Evolutionary conservation across 2,113 vertebrate species (phyloP), one percentile per base, ranked within the genome.

Genomic region (Hylia prasina): DNA sequence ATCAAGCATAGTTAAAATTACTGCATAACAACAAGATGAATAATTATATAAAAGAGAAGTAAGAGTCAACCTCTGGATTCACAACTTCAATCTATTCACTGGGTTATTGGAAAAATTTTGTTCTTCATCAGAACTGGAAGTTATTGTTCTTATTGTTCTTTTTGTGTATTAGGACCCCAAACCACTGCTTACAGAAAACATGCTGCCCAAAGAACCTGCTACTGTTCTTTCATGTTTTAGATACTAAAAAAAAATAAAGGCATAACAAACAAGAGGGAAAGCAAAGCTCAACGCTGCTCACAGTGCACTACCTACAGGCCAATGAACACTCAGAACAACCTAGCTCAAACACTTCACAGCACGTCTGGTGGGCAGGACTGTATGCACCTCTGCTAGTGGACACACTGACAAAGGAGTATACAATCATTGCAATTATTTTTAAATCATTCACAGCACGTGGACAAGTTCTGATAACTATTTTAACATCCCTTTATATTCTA

Each of bases 371-470:
- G 61, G 71, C 69, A 78, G 53, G 81, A 66, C 76, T n/a, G 69
- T 78, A 81, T 35, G 80, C 9, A 0, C 94, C 94, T 75, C 65
- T 81, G 80, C 37, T 20, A 78, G 93, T 11, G 77, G 20, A 47
- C 60, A 50, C 71, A 40, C 94, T 68, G 70, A 86, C 86, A 92
- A 66, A 89, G 69, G 82, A 58, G 94, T 17, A 96, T 80, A 96
- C 96, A 93, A n/a, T 89, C 94, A 91, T 94, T 97, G 96, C 91
- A 95, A 73, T 81, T 81, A 97, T 93, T 86, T 96, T 95, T 94
- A 93, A 96, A 97, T 95, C 94, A 95, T 96, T 98, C 97, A 97
- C 97, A 98, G 97, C 96, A 98, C 89, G 25, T 88, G 92, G 88
- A 97, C 92, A 92, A 88, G 47, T 80, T 90, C 73, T 66, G 75